Percentiles rank a stretch among this genome's conserved stretches.
Conservation (phyloP, 2,113 vertebrate genomes). For the Ctenodactylus gundi region DNA sequence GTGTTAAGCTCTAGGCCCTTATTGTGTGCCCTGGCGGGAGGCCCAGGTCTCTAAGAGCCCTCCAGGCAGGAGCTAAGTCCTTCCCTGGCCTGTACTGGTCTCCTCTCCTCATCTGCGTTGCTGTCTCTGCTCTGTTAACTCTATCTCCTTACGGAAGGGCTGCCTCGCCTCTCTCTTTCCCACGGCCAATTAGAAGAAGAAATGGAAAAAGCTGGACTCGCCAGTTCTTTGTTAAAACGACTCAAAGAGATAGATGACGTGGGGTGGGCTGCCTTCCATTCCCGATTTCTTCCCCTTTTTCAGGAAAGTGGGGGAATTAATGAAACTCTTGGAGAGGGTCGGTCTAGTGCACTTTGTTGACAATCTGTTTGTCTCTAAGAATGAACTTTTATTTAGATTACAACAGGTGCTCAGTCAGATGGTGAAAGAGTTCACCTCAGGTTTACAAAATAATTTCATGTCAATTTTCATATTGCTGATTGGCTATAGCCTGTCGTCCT, state of each 20-base stretch:
- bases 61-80: background rate
- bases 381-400: background rate
- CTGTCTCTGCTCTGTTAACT: background rate
- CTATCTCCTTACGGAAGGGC: background rate
- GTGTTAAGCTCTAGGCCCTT: background rate
- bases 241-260: background rate
- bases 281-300: background rate
- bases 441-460: constrained; percentile 16
- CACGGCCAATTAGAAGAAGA: background rate
- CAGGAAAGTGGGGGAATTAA: background rate
- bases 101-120: accelerated
- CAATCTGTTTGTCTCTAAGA: background rate
- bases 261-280: background rate
- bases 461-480: background rate
- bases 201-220: background rate
- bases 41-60: background rate
- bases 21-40: background rate
- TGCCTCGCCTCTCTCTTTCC: background rate
- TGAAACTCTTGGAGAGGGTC: background rate
- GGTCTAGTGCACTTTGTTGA: background rate
- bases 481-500: background rate
- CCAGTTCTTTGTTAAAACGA: background rate
- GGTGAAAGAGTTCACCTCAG: background rate
- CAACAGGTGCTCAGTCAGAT: background rate
- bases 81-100: background rate